These are phyloP conservation scores for Gouania willdenowi DNA, from an alignment of 2,797 vertebrate species.

Conservation along the genomic window DNA sequence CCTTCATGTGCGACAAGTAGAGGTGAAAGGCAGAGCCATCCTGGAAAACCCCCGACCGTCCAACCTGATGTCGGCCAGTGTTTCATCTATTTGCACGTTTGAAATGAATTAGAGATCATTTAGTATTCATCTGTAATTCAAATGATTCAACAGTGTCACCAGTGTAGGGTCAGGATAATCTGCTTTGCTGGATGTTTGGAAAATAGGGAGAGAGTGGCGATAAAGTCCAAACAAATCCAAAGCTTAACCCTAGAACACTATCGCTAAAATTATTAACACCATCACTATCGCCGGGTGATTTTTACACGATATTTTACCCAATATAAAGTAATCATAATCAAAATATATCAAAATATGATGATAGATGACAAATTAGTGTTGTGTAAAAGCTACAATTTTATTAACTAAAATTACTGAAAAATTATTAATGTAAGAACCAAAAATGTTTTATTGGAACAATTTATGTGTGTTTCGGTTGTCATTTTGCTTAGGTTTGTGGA, in stretches of 20 bases:
- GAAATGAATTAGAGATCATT: conserved; percentile 50
- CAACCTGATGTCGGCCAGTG: conserved; percentile 15
- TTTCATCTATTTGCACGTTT: conserved; percentile 38
- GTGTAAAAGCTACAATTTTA: too few species aligned
- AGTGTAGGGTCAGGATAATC: conserved; percentile 54
- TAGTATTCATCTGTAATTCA: conserved; percentile 55
- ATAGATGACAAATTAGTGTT: too few species aligned
- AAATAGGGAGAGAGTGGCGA: conserved; percentile 58
- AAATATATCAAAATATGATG: too few species aligned
- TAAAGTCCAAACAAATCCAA: conserved; percentile 48
- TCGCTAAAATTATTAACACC: too few species aligned
- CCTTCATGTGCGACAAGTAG: conserved; percentile 64
- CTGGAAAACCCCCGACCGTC: conserved; percentile 33
- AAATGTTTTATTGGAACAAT: too few species aligned
- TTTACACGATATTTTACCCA: too few species aligned
- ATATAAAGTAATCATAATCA: too few species aligned
- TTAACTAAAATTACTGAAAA: too few species aligned
- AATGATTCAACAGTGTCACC: conserved; percentile 46
- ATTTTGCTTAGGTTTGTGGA: too few species aligned
- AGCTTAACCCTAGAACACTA: conserved; percentile 38
- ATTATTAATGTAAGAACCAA: too few species aligned
- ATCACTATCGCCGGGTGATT: too few species aligned
- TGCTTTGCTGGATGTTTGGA: conserved; percentile 56
- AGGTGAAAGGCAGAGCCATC: conserved; percentile 46
- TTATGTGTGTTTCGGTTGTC: too few species aligned